These are phyloP conservation scores for Ditylenchus weischeri DNA, from an alignment of 2,888 invertebrate species.

Conservation along the genomic window DNA sequence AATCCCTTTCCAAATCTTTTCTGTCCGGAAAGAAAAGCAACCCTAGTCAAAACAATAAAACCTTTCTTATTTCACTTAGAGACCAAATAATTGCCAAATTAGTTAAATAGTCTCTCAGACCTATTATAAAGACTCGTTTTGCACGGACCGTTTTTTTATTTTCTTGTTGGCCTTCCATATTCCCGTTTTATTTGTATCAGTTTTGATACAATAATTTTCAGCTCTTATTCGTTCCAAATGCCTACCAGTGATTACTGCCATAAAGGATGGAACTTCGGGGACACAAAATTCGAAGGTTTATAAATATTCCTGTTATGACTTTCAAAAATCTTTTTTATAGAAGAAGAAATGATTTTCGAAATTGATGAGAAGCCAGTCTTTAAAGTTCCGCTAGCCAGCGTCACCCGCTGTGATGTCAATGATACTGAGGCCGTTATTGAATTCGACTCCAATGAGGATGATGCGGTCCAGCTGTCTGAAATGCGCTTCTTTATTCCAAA, in stretches of 20 bases:
- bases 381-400: conserved; percentile 91
- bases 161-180: too few relatives aligned
- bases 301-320: neutral
- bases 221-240: too few relatives aligned
- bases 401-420: conserved; percentile 88
- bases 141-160: too few relatives aligned
- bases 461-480: conserved; percentile 91
- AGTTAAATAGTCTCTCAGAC: too few relatives aligned
- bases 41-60: too few relatives aligned
- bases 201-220: too few relatives aligned
- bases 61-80: too few relatives aligned
- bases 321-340: conserved; percentile 18
- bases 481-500: conserved; percentile 93
- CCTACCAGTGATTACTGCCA: conserved; percentile 65
- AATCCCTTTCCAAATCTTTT: too few relatives aligned
- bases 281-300: conserved; percentile 79
- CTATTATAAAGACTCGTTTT: too few relatives aligned
- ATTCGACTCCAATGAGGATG: conserved; percentile 85
- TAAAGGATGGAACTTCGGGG: conserved; percentile 99
- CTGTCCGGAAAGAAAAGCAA: too few relatives aligned
- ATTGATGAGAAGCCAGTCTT: conserved; percentile 68
- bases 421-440: conserved; percentile 98
- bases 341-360: conserved; percentile 47
- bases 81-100: too few relatives aligned
- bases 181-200: too few relatives aligned